These are phyloP conservation scores for Oncorhynchus mykiss DNA, from an alignment of 2,113 vertebrate genomes.

Conservation along the genomic window DNA sequence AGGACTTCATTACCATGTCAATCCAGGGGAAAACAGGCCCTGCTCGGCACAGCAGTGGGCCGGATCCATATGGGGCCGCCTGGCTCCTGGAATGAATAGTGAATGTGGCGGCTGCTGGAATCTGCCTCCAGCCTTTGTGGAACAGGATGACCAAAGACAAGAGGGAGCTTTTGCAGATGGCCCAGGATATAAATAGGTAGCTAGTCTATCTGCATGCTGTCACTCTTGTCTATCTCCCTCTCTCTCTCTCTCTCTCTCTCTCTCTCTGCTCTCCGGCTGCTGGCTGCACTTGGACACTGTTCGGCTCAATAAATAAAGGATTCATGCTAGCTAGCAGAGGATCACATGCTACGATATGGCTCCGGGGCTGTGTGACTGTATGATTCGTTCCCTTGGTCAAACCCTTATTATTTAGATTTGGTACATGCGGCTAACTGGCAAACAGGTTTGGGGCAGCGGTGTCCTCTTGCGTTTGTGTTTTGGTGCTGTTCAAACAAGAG, in stretches of 20 bases:
- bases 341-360: conserved; percentile 39
- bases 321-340: conserved; percentile 33
- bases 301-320: conserved; percentile 40
- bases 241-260: conserved; percentile 9
- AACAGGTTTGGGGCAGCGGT: not conserved
- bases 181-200: conserved; percentile 82
- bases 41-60: conserved; percentile 88
- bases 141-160: conserved; percentile 90
- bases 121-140: conserved; percentile 92
- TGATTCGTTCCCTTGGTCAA: conserved; percentile 7
- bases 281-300: not conserved
- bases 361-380: conserved; percentile 6
- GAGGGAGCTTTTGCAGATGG: conserved; percentile 87
- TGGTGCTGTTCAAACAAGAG: conserved; percentile 41
- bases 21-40: conserved; percentile 79
- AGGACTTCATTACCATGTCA: conserved; percentile 95
- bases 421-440: not conserved
- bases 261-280: not conserved
- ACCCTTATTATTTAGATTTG: conserved; percentile 45
- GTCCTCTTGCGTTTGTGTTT: not conserved
- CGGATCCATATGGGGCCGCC: conserved; percentile 87
- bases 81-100: conserved; percentile 93
- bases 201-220: conserved; percentile 76
- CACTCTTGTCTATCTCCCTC: conserved; percentile 72
- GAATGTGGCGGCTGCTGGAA: conserved; percentile 91